Evolutionary conservation across 2,113 vertebrate genomes (phyloP).

Genomic region (Galbula dea): DNA sequence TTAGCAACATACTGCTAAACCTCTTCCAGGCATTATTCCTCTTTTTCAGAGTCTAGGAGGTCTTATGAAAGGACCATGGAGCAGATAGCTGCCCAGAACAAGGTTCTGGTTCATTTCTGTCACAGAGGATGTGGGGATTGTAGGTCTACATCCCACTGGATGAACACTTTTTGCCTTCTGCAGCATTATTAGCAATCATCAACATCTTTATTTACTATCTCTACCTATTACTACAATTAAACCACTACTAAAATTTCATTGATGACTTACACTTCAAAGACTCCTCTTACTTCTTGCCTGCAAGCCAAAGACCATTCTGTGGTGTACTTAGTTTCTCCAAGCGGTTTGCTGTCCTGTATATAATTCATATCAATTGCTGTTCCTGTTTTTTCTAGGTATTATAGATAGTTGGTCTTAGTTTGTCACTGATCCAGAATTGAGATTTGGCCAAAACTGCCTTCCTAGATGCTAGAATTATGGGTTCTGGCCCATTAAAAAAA

Average conservation of each 20-base stretch:
- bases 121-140: not conserved
- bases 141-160: not conserved
- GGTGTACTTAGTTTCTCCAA: not conserved
- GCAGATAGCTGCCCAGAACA: not conserved
- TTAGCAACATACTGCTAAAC: not conserved
- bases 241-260: not conserved
- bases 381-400: not conserved
- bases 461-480: not conserved
- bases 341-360: not conserved
- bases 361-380: not conserved
- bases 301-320: not conserved
- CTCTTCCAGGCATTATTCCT: not conserved
- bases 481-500: not conserved
- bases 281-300: not conserved
- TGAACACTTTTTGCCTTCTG: not conserved
- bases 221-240: not conserved
- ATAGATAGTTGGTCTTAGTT: not conserved
- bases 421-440: not conserved
- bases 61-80: not conserved
- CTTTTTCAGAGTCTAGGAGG: not conserved
- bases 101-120: not conserved
- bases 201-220: not conserved
- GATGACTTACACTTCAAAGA: not conserved
- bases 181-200: not conserved
- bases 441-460: not conserved